Base-by-base conservation (phyloP, 2,797 vertebrate genomes). In the Menidia menidia region DNA sequence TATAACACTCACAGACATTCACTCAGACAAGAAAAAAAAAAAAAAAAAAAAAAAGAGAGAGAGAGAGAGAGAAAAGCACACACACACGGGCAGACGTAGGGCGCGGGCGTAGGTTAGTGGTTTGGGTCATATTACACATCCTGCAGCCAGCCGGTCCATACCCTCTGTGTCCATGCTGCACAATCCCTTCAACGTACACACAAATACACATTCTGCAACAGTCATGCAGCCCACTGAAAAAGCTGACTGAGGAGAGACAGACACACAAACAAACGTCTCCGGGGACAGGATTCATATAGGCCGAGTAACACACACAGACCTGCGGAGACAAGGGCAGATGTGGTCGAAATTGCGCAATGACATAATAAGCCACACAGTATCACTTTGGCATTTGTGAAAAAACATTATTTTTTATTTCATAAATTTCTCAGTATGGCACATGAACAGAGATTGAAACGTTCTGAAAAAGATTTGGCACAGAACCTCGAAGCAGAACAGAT, bases 391-490 rank as follows among this genome's bases (percentile, higher is more conserved):
- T 89, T 88, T 89, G 79, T 89, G 80, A 81, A 92, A 91, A 84
- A 90, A 81, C 30, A 39, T 87, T 78, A 71, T 89, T 90, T 90
- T 93, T 93, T 92, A 92, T 93, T 93, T 90, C 82, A 89, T 89
- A 93, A 89, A 92, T 91, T 85, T 90, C 84, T 90, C 89, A 88
- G 77, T 87, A 89, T 93, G 91, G 91, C 91, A 92, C 88, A 91
- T 83, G 82, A 92, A 93, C 92, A 92, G 84, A 93, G 88, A 88
- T 80, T 80, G 78, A 88, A 88, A 91, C 81, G 89, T 83, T 91
- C 87, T 90, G 85, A 88, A 92, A 92, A 91, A 88, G 83, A 88
- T 91, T 92, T 90, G 92, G 89, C 89, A 93, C 85, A 84, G 81
- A 91, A 90, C 82, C 85, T 88, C 87, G 78, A 86, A 88, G 85